phyloP scores from a whole-genome alignment of 1,140 invertebrate genomes.

The Drosophila tsacasi region DNA sequence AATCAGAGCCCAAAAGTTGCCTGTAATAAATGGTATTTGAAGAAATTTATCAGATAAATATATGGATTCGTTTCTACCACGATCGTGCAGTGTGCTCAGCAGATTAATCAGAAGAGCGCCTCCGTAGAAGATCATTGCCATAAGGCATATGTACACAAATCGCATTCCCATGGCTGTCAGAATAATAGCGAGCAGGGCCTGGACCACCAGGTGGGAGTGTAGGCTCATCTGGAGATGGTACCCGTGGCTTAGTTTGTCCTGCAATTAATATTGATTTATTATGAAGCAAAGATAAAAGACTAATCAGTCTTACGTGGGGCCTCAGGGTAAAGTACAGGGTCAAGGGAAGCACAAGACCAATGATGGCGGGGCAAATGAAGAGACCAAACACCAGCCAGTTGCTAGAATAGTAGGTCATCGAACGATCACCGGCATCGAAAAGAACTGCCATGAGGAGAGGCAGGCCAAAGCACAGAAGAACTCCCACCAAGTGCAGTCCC shows the following conservation, averaged over 20 bases:
- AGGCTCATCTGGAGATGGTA: conserved; percentile 63
- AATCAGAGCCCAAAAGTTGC: conserved; percentile 87
- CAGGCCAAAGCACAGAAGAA: conserved; percentile 85
- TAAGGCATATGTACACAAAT: conserved; percentile 55
- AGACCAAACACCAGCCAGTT: conserved; percentile 88
- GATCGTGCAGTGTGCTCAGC: conserved; percentile 59
- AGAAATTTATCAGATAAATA: too few species aligned
- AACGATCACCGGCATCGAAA: conserved; percentile 78
- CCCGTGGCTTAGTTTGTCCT: conserved; percentile 46
- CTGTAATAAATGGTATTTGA: conserved; percentile 3
- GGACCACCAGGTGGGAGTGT: conserved; percentile 56
- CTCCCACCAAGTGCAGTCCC: conserved; percentile 47
- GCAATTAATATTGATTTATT: background rate
- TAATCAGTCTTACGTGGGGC: conserved; percentile 86
- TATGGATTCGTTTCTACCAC: conserved; percentile 50
- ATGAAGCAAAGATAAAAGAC: fast-evolving
- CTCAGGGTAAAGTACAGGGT: conserved; percentile 41
- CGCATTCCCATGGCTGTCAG: conserved; percentile 49
- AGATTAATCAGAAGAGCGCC: conserved; percentile 62
- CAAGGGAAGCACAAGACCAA: conserved; percentile 63
- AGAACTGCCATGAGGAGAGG: conserved; percentile 86
- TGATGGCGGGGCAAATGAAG: conserved; percentile 86
- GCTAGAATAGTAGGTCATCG: conserved; percentile 89
- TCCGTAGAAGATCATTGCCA: conserved; percentile 71
- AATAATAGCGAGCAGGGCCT: conserved; percentile 44